Base-by-base conservation (phyloP, 2,888 invertebrate genomes). In the Parascotia fuliginaria region DNA sequence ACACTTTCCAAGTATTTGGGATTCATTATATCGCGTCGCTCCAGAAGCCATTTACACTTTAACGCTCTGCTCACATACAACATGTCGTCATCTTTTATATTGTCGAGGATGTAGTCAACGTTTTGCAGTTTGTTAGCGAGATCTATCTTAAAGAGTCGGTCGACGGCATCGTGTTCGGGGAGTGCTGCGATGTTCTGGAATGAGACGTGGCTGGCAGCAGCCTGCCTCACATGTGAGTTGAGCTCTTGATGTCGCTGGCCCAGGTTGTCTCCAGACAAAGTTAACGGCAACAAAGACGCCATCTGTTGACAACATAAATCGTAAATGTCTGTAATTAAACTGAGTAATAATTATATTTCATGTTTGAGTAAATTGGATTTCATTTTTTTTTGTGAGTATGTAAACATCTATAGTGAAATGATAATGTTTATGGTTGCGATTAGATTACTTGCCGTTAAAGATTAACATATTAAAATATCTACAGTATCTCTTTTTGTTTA, bases 121-220 rank as follows among this genome's bases (percentile, higher is more conserved):
- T 85, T 55, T 45, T 63, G 75, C 12, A 72, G 55, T 56, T 79
- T 75, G 7, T 70, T 77, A 2, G 89, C 87, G 1, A 89, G 56
- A 11, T 87, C 79, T 40, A 88, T 87, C 70, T 86, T 87, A 38
- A 82, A 85, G 9, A 88, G 59, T 45, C 77, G 70, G 50, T 87
- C 86, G 7, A 85, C 42, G 4, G 77, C 60, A 9, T 77, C 63
- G n/a, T 40, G 22, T 60, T 86, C 87, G 0, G 73, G 61, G 1
- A 65, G 22, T 12, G 52, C 13, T n/a, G 57, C 52, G 5, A 80
- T 19, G 22, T 61, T 57, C 9, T 58, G 44, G 19, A 63, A 49
- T 0, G 48, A 22, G 11, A 40, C 41, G 19, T 47, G 28, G 3
- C 16, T 33, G n/a, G 44, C 13, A 24, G 40, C 43, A 22, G 72